phyloP scores from a whole-genome alignment of 2,113 vertebrate species.

The Melozone crissalis region DNA sequence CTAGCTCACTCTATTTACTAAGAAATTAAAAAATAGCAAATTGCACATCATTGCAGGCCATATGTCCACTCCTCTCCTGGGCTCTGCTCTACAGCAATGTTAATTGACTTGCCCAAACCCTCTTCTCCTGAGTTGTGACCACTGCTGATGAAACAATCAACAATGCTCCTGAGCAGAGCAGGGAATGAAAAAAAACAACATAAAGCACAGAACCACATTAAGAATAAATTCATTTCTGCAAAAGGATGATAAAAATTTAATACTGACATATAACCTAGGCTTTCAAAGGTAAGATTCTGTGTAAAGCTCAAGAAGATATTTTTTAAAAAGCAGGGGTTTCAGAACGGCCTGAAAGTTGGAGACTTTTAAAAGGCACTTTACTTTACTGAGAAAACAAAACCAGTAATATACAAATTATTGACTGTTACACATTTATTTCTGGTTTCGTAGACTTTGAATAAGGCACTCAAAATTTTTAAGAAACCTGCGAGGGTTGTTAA shows the following conservation, averaged over 20 bases:
- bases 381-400: background rate
- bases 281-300: background rate
- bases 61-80: conserved; percentile 34
- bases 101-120: conserved; percentile 57
- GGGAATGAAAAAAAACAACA: conserved; percentile 19
- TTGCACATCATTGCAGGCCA: background rate
- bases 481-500: background rate
- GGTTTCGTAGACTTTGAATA: background rate
- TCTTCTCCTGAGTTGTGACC: conserved; percentile 45
- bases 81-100: conserved; percentile 46
- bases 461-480: background rate
- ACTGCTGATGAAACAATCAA: conserved; percentile 28
- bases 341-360: background rate
- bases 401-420: background rate
- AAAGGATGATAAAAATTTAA: background rate
- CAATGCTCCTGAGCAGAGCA: conserved; percentile 11
- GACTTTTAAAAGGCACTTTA: background rate
- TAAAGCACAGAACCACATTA: background rate
- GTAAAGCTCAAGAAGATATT: background rate
- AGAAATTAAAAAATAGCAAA: conserved; percentile 53
- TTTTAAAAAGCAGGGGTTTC: background rate
- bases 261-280: background rate
- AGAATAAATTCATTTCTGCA: background rate
- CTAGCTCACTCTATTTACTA: conserved; percentile 26
- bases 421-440: background rate